Percentiles rank a stretch among this genome's conserved stretches.
Conservation (phyloP, 2,797 vertebrate genomes). For the Kryptolebias ocellatus region DNA sequence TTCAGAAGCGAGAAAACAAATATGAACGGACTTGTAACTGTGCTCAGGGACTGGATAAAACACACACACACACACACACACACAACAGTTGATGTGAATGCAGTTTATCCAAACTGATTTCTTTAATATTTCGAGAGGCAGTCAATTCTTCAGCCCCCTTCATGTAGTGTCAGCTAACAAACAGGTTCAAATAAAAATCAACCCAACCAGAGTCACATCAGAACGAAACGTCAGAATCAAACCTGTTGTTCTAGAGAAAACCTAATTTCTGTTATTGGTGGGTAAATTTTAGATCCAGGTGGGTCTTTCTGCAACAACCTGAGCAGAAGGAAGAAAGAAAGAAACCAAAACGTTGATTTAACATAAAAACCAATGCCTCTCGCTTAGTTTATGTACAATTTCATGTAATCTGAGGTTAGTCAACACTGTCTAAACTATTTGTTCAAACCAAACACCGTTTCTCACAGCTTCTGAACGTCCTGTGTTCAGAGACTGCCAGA, state of each 20-base stretch:
- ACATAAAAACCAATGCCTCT: constrained; percentile 55
- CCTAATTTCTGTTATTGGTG: not conserved
- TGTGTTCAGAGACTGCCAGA: constrained; percentile 25
- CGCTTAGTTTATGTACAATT: constrained; percentile 39
- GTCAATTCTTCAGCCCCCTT: constrained; percentile 43
- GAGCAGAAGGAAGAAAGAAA: constrained; percentile 34
- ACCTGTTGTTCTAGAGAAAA: too few relatives aligned
- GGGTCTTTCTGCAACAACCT: constrained; percentile 44
- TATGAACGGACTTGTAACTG: constrained; percentile 43
- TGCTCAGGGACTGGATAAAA: constrained; percentile 52
- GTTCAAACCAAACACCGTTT: constrained; percentile 29
- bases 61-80: constrained; percentile 36
- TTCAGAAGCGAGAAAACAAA: constrained; percentile 74
- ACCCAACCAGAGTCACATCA: constrained; percentile 46
- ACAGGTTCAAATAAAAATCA: constrained; percentile 51
- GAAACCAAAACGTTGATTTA: constrained; percentile 42
- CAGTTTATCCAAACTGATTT: constrained; percentile 60
- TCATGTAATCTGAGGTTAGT: constrained; percentile 60
- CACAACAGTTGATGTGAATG: constrained; percentile 68
- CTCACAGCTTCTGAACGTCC: constrained; percentile 19
- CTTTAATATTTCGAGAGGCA: constrained; percentile 55
- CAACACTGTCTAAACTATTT: constrained; percentile 13
- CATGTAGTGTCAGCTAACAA: constrained; percentile 44
- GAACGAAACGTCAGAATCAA: constrained; percentile 48
- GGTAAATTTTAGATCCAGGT: not conserved